Evolutionary conservation across 2,888 invertebrate species (phyloP), one percentile per base, ranked within the genome.

Genomic region (Ommatoiulus sabulosus): DNA sequence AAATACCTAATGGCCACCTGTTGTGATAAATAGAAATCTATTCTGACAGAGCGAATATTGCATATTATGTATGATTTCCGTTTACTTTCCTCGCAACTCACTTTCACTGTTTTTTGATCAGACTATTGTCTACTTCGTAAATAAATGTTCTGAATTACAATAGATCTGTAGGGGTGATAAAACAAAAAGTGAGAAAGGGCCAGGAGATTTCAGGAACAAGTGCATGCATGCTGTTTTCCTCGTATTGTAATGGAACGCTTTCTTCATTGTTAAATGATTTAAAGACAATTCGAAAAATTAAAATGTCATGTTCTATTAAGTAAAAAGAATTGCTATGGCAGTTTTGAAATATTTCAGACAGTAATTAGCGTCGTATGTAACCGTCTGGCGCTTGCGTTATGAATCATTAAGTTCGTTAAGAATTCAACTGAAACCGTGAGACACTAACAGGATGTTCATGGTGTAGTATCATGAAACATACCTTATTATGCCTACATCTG

Each of bases 51-150:
- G 72, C 15, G 12, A 12, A 80, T 80, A 35, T 35, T 35, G 35
- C 35, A 35, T 80, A 35, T 80, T 35, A 80, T 80, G 80, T 35
- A 80, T 80, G 80, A 80, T 80, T 80, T 80, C 80, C 80, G 80
- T 80, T 80, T 80, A 35, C 35, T 80, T 80, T 80, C 80, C 35
- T 15, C 15, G 24, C 80, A 80, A 0, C 80, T 80, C 35, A 80
- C 80, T 80, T 80, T 80, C 80, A 80, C 80, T 80, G 80, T 80
- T 80, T 80, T 80, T 80, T 35, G 80, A 80, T 80, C 80, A 24
- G 24, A 43, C 80, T 15, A 80, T 80, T 80, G 80, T 80, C 80
- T 80, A 15, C 80, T 35, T 43, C 80, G 35, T 80, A 80, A 80
- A 80, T 80, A 72, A 20, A 4, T 72, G 7, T 72, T 35, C 80